These are phyloP conservation scores for Yasuhikotakia modesta DNA, from an alignment of 2,797 vertebrate species.

Conservation along the genomic window DNA sequence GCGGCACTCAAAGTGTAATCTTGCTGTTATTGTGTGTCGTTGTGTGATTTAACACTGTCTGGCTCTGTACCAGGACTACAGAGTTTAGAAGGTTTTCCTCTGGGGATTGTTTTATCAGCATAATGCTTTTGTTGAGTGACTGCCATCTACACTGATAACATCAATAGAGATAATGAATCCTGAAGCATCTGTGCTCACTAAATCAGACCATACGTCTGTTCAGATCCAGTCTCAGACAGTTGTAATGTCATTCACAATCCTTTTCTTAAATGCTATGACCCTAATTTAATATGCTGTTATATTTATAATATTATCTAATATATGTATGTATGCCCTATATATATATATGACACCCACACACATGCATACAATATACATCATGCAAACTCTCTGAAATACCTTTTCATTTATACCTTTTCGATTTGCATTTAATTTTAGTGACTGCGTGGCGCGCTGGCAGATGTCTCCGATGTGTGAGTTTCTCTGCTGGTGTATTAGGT, in stretches of 20 bases:
- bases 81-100: slow-evolving; percentile 33
- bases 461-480: slow-evolving; percentile 48
- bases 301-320: too few relatives aligned
- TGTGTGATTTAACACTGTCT: slow-evolving; percentile 28
- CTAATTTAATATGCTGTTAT: too few relatives aligned
- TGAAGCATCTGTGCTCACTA: slow-evolving; percentile 48
- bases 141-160: slow-evolving; percentile 51
- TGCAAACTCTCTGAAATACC: too few relatives aligned
- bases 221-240: slow-evolving; percentile 27
- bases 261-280: too few relatives aligned
- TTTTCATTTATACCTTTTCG: background rate
- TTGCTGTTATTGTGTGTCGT: slow-evolving; percentile 29
- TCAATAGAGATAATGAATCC: slow-evolving; percentile 58
- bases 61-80: slow-evolving; percentile 36
- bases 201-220: slow-evolving; percentile 33
- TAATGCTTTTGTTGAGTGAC: slow-evolving; percentile 60
- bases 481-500: slow-evolving; percentile 38
- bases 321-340: too few relatives aligned
- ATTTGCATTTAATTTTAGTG: slow-evolving; percentile 14
- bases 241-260: too few relatives aligned
- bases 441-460: slow-evolving; percentile 21
- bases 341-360: background rate
- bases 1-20: slow-evolving; percentile 44
- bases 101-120: slow-evolving; percentile 52
- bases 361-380: background rate